Evolutionary conservation across 2,888 invertebrate genomes (phyloP), one percentile per base, ranked within the genome.

Genomic region (Melieria picta): DNA sequence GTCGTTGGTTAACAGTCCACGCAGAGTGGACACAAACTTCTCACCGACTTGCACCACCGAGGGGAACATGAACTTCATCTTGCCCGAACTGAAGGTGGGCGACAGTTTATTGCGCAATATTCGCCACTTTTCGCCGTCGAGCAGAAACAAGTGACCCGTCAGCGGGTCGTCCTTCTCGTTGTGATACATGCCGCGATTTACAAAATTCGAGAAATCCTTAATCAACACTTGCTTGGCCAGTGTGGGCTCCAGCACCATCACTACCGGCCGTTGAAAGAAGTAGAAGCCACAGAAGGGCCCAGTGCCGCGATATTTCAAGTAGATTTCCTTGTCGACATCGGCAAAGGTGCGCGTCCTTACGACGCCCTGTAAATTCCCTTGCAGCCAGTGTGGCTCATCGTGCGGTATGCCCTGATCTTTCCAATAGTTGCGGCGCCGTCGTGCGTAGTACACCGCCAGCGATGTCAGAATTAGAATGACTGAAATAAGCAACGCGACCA

Each of bases 41-140:
- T 78, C 76, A 0, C 77, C 80, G 0, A 82, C 79, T 45, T 75
- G 58, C 0, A 50, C 4, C 45, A 76, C 66, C 0, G 80, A 77
- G 6, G 81, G 81, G 62, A 82, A 82, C 83, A 82, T 82, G 11
- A 73, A 79, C 64, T 77, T 82, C 79, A 83, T 82, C 74, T 82
- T 83, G 16, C 83, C 81, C 0, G 80, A 79, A 1, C 80, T 81
- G 61, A 81, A 81, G 0, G 82, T 87, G 1, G 89, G 86, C 0
- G 88, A 85, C 4, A 89, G 73, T 50, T 88, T 88, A 1, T 83
- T 77, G 6, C 89, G 79, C 74, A 89, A 79, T 0, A 81, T 77
- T 68, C 83, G 86, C 89, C 89, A 89, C 55, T 73, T 79, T 6
- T 78, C 77, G 1, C 87, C 88, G 16, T 84, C 83, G 43, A 87